Conservation (phyloP, 2,888 invertebrate genomes). For the Eugnorisma glareosa region DNA sequence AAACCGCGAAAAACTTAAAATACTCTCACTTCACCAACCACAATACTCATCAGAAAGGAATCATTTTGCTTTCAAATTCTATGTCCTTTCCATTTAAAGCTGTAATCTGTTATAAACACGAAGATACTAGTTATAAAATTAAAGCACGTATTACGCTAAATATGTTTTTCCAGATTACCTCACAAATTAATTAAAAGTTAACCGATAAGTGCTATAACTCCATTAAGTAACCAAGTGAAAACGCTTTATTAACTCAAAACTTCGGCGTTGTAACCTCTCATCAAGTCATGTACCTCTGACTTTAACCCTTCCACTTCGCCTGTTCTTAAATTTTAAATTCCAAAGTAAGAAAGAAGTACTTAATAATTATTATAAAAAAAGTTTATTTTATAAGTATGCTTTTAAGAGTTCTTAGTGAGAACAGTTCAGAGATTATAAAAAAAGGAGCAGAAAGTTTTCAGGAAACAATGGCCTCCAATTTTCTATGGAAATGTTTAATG, state of each 20-base stretch:
- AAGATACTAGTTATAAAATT: background rate
- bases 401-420: conserved; percentile 17
- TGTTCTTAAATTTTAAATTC: conserved; percentile 30
- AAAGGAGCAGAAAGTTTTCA: conserved; percentile 6
- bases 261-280: conserved; percentile 20
- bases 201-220: conserved; percentile 41
- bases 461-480: background rate
- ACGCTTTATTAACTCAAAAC: conserved; percentile 31
- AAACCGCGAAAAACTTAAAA: background rate
- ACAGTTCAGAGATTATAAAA: conserved; percentile 30
- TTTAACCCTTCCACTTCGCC: conserved; percentile 35
- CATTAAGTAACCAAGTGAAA: conserved; percentile 33
- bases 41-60: background rate
- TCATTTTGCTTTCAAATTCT: background rate
- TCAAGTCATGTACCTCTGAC: conserved; percentile 35
- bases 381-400: conserved; percentile 54
- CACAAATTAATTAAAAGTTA: conserved; percentile 44
- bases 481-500: conserved; percentile 20
- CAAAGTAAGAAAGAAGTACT: conserved; percentile 34
- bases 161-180: background rate
- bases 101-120: background rate
- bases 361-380: conserved; percentile 47
- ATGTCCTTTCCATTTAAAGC: background rate
- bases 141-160: background rate
- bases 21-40: background rate